Conservation (phyloP, 2,797 vertebrate species). For the Cryptoblepharus egeriae region DNA sequence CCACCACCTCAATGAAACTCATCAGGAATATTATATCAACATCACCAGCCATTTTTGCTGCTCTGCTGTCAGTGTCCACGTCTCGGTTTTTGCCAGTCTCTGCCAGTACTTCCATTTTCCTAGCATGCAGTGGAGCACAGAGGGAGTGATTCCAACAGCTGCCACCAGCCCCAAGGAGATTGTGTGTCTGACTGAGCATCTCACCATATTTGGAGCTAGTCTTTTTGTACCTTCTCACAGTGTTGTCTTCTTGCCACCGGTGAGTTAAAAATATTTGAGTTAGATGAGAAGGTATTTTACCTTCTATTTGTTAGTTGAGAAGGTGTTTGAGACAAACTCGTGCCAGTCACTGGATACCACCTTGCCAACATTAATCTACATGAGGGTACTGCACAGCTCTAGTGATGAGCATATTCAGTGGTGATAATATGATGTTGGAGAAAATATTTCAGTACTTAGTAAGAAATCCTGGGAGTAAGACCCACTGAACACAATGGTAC, state of each 20-base stretch:
- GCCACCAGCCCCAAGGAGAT: conserved; percentile 77
- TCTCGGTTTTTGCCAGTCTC: conserved; percentile 81
- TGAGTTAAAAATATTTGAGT: conserved; percentile 36
- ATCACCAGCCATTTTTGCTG: conserved; percentile 68
- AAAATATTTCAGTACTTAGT: background rate
- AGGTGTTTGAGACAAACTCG: background rate
- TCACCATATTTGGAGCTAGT: conserved; percentile 85
- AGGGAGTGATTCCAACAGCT: conserved; percentile 79
- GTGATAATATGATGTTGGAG: too few relatives aligned
- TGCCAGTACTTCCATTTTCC: conserved; percentile 79
- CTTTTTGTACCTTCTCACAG: conserved; percentile 83
- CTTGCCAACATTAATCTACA: background rate
- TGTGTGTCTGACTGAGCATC: conserved; percentile 81
- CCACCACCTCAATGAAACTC: conserved; percentile 70
- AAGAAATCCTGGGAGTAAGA: too few relatives aligned
- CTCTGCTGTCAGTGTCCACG: conserved; percentile 52
- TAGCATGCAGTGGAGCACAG: conserved; percentile 78
- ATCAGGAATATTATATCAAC: conserved; percentile 66
- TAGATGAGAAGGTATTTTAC: too few relatives aligned
- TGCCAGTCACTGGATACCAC: background rate
- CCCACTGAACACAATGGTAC: too few relatives aligned
- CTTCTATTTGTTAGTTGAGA: too few relatives aligned
- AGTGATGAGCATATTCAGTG: background rate
- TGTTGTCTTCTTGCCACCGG: conserved; percentile 80
- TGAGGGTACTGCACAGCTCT: background rate